Conservation (phyloP, 2,113 vertebrate species). For the Pedetes capensis region DNA sequence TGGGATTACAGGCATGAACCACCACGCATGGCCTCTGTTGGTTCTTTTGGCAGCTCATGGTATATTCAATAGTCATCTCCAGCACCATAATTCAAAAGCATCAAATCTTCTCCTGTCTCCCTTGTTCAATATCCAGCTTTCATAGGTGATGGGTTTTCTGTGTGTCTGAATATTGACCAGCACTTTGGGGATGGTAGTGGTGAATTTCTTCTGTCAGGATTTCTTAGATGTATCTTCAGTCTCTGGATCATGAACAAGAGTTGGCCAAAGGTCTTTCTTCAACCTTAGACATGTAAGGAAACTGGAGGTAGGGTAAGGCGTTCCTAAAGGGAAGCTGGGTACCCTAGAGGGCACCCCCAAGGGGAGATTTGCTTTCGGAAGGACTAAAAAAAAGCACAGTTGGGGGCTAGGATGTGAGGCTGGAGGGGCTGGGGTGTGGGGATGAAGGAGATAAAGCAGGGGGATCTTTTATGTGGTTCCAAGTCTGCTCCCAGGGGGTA, state of each 20-base stretch:
- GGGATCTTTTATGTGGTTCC: background rate
- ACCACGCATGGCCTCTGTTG: too few species aligned
- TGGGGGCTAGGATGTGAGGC: background rate
- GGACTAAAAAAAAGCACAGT: background rate
- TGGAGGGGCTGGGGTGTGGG: too few species aligned
- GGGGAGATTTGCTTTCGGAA: background rate
- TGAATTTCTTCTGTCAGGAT: background rate
- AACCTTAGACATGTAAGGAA: background rate
- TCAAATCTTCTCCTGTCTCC: too few species aligned
- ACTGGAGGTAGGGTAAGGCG: background rate
- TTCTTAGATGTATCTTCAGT: background rate
- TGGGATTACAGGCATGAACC: too few species aligned
- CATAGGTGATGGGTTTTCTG: conserved; percentile 14
- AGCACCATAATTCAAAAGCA: too few species aligned
- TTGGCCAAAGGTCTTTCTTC: background rate
- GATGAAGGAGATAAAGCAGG: background rate
- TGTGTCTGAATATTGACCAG: conserved; percentile 28
- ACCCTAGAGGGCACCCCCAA: background rate
- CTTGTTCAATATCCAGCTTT: too few species aligned
- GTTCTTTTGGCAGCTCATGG: too few species aligned
- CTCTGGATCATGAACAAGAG: background rate
- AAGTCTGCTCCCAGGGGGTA: background rate
- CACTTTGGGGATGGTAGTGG: conserved; percentile 28
- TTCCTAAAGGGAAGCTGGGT: background rate
- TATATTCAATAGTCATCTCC: too few species aligned